Evolutionary conservation across 1,140 invertebrate species (phyloP).

Genomic region (Trichomalopsis sarcophagae): DNA sequence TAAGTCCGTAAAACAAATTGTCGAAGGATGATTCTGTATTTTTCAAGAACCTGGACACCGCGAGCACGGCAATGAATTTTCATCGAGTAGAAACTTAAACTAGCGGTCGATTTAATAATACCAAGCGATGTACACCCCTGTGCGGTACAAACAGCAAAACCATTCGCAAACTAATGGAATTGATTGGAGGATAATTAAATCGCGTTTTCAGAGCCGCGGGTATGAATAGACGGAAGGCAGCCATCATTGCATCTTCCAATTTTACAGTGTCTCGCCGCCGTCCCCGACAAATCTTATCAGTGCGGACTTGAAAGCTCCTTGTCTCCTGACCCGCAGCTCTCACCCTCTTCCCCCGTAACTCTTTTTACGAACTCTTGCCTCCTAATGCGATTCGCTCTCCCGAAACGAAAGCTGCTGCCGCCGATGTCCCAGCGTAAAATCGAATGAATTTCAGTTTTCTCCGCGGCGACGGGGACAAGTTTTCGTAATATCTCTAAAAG

Average conservation of each 20-base stretch:
- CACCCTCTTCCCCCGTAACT: constrained; percentile 27
- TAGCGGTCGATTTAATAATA: no score
- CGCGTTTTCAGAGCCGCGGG: constrained; percentile 24
- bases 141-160: no score
- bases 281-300: constrained; percentile 47
- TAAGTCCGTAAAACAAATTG: neutral
- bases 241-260: neutral
- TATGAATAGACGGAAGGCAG: constrained; percentile 1
- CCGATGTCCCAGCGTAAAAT: constrained; percentile 11
- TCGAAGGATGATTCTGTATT: neutral
- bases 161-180: constrained; percentile 25
- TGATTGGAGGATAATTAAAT: constrained; percentile 35
- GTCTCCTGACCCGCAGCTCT: neutral
- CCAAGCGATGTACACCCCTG: no score
- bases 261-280: constrained; percentile 16
- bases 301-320: constrained; percentile 35
- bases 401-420: constrained; percentile 16
- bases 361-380: constrained; percentile 52
- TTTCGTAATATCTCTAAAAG: constrained; percentile 52
- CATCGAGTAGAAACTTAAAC: neutral
- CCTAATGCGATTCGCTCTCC: constrained; percentile 46
- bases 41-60: neutral
- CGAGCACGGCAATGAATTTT: neutral
- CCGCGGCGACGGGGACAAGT: neutral
- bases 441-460: constrained; percentile 42